Evolutionary conservation across 2,113 vertebrate species (phyloP).

Genomic region (Oryzias curvinotus): DNA sequence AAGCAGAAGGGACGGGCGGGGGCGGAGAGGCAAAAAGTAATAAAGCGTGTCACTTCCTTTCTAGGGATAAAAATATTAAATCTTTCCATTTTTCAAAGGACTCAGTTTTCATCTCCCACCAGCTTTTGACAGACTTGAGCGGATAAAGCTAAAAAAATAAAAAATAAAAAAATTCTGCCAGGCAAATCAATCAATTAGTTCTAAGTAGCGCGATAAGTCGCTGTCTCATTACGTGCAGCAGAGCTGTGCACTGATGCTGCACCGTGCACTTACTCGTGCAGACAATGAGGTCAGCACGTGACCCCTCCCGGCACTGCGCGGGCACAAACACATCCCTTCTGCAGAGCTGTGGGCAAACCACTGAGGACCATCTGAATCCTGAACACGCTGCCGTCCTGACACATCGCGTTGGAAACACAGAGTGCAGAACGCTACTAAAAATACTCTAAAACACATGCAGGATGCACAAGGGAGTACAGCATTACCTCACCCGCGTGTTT

Average conservation of each 20-base stretch:
- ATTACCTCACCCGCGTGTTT: slow-evolving; percentile 10
- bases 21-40: slow-evolving; percentile 53
- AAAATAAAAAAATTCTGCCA: slow-evolving; percentile 44
- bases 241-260: slow-evolving; percentile 36
- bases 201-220: slow-evolving; percentile 49
- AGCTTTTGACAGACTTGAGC: slow-evolving; percentile 28
- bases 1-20: slow-evolving; percentile 16
- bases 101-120: slow-evolving; percentile 43
- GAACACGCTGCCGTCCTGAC: slow-evolving; percentile 58
- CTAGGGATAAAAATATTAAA: slow-evolving; percentile 68
- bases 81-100: slow-evolving; percentile 51
- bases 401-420: slow-evolving; percentile 38
- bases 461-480: slow-evolving; percentile 38
- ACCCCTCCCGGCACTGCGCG: slow-evolving; percentile 57
- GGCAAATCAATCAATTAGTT: slow-evolving; percentile 70
- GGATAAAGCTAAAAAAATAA: slow-evolving; percentile 20
- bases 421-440: slow-evolving; percentile 52
- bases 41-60: slow-evolving; percentile 67
- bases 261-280: slow-evolving; percentile 70
- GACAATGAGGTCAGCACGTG: slow-evolving; percentile 82
- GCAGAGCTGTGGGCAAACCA: slow-evolving; percentile 55
- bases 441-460: slow-evolving; percentile 48
- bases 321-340: slow-evolving; percentile 65
- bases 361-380: slow-evolving; percentile 61
- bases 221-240: slow-evolving; percentile 32